Conservation (phyloP, 2,113 vertebrate species). For the Triplophysa tibetana region DNA sequence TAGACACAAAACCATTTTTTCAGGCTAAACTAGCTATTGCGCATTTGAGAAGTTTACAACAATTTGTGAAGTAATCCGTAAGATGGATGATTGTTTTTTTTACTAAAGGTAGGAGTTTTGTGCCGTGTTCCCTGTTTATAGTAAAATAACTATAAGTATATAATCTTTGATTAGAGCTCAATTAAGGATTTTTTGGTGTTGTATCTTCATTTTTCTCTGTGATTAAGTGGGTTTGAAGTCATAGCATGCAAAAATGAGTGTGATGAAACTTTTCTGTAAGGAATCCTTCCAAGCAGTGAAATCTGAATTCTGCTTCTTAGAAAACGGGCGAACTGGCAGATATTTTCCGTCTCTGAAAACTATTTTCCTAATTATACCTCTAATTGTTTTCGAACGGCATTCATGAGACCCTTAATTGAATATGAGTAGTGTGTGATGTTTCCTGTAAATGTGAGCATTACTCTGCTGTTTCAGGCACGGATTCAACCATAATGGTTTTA, state of each 20-base stretch:
- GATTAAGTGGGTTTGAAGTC: neutral
- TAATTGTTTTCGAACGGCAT: neutral
- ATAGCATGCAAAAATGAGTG: neutral
- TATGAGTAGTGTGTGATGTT: conserved; percentile 32
- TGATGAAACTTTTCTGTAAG: neutral
- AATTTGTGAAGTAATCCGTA: no score
- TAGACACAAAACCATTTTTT: no score
- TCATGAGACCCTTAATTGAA: conserved; percentile 10
- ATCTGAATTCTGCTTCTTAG: neutral
- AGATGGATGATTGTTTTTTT: no score
- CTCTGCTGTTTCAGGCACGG: conserved; percentile 3
- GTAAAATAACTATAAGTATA: no score
- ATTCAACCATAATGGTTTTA: conserved; percentile 28
- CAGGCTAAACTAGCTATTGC: no score
- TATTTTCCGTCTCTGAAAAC: neutral
- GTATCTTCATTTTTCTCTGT: no score
- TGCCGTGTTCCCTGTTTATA: no score
- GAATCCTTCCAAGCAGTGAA: neutral
- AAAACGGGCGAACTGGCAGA: neutral
- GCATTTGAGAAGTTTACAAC: no score
- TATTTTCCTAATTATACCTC: neutral
- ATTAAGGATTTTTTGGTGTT: neutral
- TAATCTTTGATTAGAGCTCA: no score
- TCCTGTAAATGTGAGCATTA: neutral
- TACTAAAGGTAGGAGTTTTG: no score